Evolutionary conservation across 2,113 vertebrate species (phyloP).

Genomic region (Camelus dromedarius): DNA sequence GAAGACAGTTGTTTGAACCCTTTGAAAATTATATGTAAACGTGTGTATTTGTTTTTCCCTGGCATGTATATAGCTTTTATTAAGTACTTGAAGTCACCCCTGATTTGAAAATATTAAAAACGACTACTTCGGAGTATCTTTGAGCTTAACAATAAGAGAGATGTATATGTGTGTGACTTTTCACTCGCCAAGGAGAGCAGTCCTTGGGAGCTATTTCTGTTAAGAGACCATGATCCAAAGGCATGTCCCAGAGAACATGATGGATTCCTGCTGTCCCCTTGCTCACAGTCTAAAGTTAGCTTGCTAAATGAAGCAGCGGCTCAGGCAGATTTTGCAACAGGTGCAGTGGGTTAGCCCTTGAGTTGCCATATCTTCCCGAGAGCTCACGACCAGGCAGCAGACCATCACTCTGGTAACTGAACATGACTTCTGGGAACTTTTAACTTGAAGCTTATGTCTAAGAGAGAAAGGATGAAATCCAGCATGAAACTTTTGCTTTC

Average conservation of each 20-base stretch:
- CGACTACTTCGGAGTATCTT: background rate
- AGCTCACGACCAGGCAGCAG: background rate
- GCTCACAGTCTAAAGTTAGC: constrained; percentile 59
- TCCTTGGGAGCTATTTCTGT: constrained; percentile 44
- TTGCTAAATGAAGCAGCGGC: background rate
- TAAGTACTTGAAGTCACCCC: background rate
- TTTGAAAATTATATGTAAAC: background rate
- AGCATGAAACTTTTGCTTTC: background rate
- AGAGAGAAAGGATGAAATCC: background rate
- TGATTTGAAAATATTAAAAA: background rate
- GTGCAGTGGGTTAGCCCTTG: background rate
- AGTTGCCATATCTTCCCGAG: background rate
- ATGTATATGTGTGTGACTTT: background rate
- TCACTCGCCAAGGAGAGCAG: background rate
- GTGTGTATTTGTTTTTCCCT: background rate
- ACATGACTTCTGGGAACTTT: background rate
- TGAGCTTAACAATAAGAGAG: background rate
- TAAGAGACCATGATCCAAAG: background rate
- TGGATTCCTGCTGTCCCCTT: background rate
- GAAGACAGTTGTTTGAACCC: background rate
- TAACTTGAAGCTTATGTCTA: background rate
- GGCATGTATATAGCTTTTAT: background rate
- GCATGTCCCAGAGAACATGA: background rate
- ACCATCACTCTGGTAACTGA: background rate
- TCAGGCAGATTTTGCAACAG: background rate